Evolutionary conservation across 2,113 vertebrate genomes (phyloP), one percentile per base, ranked within the genome.

Genomic region (Salminus brasiliensis): DNA sequence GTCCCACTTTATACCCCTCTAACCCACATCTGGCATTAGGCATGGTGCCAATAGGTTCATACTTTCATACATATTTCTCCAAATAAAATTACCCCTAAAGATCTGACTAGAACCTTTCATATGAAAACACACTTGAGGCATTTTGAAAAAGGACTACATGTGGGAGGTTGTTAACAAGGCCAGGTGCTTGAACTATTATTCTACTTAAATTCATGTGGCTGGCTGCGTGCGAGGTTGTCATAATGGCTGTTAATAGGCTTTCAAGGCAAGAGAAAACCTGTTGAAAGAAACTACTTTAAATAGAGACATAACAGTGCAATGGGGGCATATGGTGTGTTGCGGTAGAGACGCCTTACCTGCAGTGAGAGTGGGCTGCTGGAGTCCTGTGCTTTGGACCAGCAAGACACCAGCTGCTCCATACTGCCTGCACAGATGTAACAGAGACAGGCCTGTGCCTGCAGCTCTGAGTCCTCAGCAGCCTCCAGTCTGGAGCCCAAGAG

Each of bases 351-450:
- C 88, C 91, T 25, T 15, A 98, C 98, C 96, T 98, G 97, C 18
- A 99, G 94, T 25, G 94, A 93, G n/a, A 98, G 89, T 0, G 97
- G 95, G 68, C 74, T 92, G 80, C 84, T 92, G 80, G 94, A 92
- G 18, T 95, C 93, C 78, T 95, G 95, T 43, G 93, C 93, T 92
- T 91, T 94, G 79, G 92, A 95, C 97, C 97, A 98, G 85, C 96
- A 98, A 1, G 94, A 91, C 76, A 98, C 94, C 0, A 99, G 92
- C 71, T 97, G 98, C 85, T 99, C 98, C 77, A 98, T 93, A 0
- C 96, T 97, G 32, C 98, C 97, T 0, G 97, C 97, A 76, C 97
- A 99, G 80, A 99, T 97, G 75, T 98, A 99, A 79, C 96, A 98
- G 72, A 99, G 93, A 87, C 96, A 98, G 1, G 98, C 97, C 72